These are phyloP conservation scores for Neomonachus schauinslandi DNA, from an alignment of 2,113 vertebrate genomes.

Conservation along the genomic window DNA sequence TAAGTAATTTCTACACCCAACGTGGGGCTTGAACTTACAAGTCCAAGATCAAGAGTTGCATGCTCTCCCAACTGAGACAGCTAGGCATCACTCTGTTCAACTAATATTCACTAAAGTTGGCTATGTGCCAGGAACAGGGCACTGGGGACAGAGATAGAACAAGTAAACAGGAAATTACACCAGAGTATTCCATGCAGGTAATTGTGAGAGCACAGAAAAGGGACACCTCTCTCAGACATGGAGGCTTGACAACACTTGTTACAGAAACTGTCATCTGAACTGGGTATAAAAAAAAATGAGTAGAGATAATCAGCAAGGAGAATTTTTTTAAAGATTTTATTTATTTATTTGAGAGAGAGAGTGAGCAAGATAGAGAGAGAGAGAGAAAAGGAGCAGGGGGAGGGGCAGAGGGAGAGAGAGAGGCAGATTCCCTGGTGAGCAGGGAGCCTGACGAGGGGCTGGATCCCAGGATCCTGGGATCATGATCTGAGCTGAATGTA, in stretches of 20 bases:
- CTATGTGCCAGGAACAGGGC: not conserved
- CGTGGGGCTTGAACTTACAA: not conserved
- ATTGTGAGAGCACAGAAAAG: not conserved
- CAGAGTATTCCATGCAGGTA: not conserved
- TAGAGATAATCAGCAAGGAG: not conserved
- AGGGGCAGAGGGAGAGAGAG: not conserved
- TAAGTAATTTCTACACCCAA: not conserved
- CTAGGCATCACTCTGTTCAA: not conserved
- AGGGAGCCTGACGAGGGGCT: not conserved
- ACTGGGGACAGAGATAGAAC: not conserved
- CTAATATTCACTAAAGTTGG: not conserved
- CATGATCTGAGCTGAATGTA: not conserved
- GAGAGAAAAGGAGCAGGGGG: not conserved
- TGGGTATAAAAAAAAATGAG: not conserved
- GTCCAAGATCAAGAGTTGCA: not conserved
- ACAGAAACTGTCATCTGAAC: not conserved
- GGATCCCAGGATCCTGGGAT: not conserved
- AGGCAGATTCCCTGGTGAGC: not conserved
- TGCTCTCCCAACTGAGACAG: not conserved
- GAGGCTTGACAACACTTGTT: not conserved
- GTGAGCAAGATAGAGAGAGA: too few relatives aligned
- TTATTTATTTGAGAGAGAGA: not conserved
- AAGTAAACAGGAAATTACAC: constrained; percentile 11
- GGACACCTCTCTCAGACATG: not conserved
- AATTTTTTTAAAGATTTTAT: not conserved